Evolutionary conservation across 2,888 invertebrate species (phyloP).

Genomic region (Drosophila greeni): DNA sequence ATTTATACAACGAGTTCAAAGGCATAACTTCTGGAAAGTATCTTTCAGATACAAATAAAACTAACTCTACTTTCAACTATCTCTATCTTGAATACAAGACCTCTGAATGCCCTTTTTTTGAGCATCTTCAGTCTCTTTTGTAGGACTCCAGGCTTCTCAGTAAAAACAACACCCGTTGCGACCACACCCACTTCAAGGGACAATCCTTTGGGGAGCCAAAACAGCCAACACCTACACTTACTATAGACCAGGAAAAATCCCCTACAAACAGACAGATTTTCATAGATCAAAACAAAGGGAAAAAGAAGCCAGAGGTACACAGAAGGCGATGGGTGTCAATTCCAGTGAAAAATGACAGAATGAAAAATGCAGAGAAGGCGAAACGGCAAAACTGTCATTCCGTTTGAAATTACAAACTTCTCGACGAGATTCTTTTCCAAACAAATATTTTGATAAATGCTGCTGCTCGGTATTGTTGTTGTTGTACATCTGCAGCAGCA

Average conservation of each 20-base stretch:
- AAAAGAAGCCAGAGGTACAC: conserved; percentile 2
- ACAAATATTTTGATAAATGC: conserved; percentile 50
- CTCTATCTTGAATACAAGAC: background rate
- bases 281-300: conserved; percentile 53
- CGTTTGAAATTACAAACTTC: conserved; percentile 68
- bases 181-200: conserved; percentile 46
- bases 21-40: too few relatives aligned
- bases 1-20: background rate
- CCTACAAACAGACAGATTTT: conserved; percentile 44
- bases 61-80: background rate
- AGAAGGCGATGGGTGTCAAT: conserved; percentile 59
- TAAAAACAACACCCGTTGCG: conserved; percentile 53
- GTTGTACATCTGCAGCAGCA: background rate
- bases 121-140: conserved; percentile 8
- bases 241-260: conserved; percentile 24
- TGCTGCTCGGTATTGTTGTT: conserved; percentile 10
- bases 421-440: conserved; percentile 17
- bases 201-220: conserved; percentile 66
- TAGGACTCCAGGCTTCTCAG: conserved; percentile 27
- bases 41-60: background rate
- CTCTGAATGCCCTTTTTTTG: conserved; percentile 6
- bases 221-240: conserved; percentile 54
- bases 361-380: conserved; percentile 62
- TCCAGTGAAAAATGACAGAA: conserved; percentile 63
- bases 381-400: conserved; percentile 66